Evolutionary conservation across 2,113 vertebrate species (phyloP).

Genomic region (Rostratula benghalensis): DNA sequence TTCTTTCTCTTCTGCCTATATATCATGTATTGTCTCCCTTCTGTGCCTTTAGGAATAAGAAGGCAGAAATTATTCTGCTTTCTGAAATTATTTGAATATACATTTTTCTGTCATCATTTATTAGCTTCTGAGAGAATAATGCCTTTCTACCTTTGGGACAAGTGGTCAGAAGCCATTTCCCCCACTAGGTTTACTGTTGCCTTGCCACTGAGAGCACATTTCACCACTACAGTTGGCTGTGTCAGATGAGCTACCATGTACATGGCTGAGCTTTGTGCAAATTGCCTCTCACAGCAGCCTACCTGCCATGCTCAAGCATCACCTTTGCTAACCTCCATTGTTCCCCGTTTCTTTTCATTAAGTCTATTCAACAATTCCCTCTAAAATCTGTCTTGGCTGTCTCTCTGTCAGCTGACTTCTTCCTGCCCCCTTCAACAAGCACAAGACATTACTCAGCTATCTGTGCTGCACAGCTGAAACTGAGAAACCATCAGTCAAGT

Average conservation of each 20-base stretch:
- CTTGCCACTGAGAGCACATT: not conserved
- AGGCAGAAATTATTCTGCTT: too few relatives aligned
- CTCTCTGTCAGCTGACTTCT: not conserved
- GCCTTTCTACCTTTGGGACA: not conserved
- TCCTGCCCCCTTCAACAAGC: not conserved
- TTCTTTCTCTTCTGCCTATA: not conserved
- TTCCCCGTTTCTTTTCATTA: slow-evolving; percentile 40
- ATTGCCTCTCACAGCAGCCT: not conserved
- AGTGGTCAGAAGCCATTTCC: not conserved
- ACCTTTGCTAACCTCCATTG: slow-evolving; percentile 20
- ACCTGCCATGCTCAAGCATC: not conserved
- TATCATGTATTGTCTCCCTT: not conserved
- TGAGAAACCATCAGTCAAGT: not conserved
- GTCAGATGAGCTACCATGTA: not conserved
- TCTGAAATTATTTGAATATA: not conserved
- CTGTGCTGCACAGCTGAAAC: not conserved
- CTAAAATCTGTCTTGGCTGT: not conserved
- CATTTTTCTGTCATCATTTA: not conserved
- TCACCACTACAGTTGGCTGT: not conserved
- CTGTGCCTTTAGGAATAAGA: not conserved
- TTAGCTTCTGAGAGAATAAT: not conserved
- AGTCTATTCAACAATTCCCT: not conserved
- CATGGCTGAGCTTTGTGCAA: not conserved
- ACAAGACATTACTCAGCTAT: not conserved
- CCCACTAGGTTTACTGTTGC: accelerated